A percentile compares a stretch with the other conserved stretches of the same genome.
These are phyloP conservation scores for Aelia acuminata DNA, from an alignment of 2,888 invertebrate genomes.

Conservation along the genomic window DNA sequence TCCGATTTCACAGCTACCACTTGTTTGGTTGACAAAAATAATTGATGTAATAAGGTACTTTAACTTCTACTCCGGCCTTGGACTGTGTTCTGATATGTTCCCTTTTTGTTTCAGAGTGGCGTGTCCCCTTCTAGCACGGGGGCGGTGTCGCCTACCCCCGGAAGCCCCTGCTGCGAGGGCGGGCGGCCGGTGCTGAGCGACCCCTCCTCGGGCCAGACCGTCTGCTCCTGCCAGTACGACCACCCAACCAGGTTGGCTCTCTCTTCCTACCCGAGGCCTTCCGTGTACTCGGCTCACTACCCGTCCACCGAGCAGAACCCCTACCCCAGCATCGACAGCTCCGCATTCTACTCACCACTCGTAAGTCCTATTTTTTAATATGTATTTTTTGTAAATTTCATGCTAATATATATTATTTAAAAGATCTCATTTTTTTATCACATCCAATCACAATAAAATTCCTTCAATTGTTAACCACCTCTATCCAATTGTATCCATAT, in stretches of 20 bases:
- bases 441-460: too few relatives aligned
- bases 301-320: slow-evolving; percentile 93
- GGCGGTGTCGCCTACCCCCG: slow-evolving; percentile 69
- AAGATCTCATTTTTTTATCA: too few relatives aligned
- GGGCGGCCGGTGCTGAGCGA: slow-evolving; percentile 93
- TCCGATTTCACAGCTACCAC: too few relatives aligned
- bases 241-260: slow-evolving; percentile 87
- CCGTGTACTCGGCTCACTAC: slow-evolving; percentile 89
- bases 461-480: too few relatives aligned
- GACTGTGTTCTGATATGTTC: too few relatives aligned
- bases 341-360: slow-evolving; percentile 95
- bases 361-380: slow-evolving; percentile 77
- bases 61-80: too few relatives aligned
- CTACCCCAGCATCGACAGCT: slow-evolving; percentile 94
- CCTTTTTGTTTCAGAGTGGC: slow-evolving; percentile 72
- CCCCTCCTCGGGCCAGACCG: slow-evolving; percentile 92
- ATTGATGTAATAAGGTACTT: too few relatives aligned
- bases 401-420: too few relatives aligned
- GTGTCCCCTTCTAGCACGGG: slow-evolving; percentile 70
- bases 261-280: slow-evolving; percentile 84
- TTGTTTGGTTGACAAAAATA: too few relatives aligned
- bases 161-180: slow-evolving; percentile 86
- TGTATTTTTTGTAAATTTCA: too few relatives aligned
- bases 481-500: too few relatives aligned
- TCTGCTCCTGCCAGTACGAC: slow-evolving; percentile 95